phyloP scores from a whole-genome alignment of 92 coral and sea anemone species.

The Montipora capitata region DNA sequence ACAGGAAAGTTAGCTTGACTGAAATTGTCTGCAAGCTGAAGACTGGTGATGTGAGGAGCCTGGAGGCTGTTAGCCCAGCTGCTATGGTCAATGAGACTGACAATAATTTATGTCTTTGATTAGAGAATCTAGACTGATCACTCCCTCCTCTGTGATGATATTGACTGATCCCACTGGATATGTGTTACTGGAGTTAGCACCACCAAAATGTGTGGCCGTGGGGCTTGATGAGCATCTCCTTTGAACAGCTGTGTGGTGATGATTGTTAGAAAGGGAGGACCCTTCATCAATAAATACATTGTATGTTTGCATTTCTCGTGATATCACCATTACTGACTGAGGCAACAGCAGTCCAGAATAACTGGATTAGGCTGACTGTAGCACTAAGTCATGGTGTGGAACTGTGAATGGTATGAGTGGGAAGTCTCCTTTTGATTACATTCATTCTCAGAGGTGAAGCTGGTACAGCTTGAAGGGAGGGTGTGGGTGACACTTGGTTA shows the following conservation, averaged over 20 bases:
- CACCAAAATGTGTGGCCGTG: too few relatives aligned
- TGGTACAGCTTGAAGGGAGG: constrained; percentile 1
- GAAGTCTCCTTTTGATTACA: constrained; percentile 49
- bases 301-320: too few relatives aligned
- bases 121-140: constrained; percentile 3
- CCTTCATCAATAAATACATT: too few relatives aligned
- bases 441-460: constrained; percentile 34
- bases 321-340: too few relatives aligned
- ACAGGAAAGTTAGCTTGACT: constrained; percentile 54
- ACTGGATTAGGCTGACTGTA: too few relatives aligned
- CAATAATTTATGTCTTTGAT: constrained; percentile 42
- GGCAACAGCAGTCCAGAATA: too few relatives aligned
- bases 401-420: constrained; percentile 53
- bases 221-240: too few relatives aligned
- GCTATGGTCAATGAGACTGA: constrained; percentile 16
- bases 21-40: constrained; percentile 30
- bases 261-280: too few relatives aligned
- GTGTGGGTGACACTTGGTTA: constrained; percentile 22
- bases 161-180: not conserved
- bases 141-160: constrained; percentile 28
- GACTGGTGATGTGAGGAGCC: too few relatives aligned
- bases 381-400: not conserved
- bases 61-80: constrained; percentile 30
- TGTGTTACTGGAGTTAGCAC: too few relatives aligned
- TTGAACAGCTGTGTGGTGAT: too few relatives aligned